Conservation (phyloP, 2,888 invertebrate genomes). For the Hylaea fasciaria region DNA sequence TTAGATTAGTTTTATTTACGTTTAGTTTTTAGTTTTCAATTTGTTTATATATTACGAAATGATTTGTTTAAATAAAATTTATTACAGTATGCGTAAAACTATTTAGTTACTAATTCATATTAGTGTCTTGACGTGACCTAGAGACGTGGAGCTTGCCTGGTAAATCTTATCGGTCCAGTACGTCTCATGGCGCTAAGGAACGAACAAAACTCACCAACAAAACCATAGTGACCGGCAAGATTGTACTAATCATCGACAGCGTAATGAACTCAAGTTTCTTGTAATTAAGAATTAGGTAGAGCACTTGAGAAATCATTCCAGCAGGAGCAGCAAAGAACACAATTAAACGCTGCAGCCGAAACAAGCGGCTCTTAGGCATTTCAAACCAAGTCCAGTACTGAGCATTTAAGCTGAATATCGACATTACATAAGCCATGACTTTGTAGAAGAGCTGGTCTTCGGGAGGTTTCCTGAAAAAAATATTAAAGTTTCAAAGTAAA, state of each 20-base stretch:
- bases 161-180: too few species aligned
- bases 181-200: too few species aligned
- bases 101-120: too few species aligned
- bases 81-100: too few species aligned
- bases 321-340: background rate
- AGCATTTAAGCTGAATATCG: conserved; percentile 13
- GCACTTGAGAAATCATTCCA: conserved; percentile 19
- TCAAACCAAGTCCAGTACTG: conserved; percentile 25
- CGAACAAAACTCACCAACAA: conserved; percentile 24
- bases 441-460: conserved; percentile 38
- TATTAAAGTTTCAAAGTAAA: too few species aligned
- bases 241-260: conserved; percentile 27
- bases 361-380: conserved; percentile 24
- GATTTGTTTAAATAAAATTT: too few species aligned
- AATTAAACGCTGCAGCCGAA: conserved; percentile 6
- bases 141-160: too few species aligned
- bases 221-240: conserved; percentile 23
- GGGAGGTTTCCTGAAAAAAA: conserved; percentile 35
- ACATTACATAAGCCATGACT: conserved; percentile 21
- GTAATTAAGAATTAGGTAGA: conserved; percentile 28
- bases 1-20: too few species aligned
- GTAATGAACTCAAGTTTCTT: conserved; percentile 29
- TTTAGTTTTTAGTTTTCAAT: too few species aligned
- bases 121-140: too few species aligned
- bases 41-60: too few species aligned